A percentile compares a stretch with the other conserved stretches of the same genome.
phyloP scores from a whole-genome alignment of 2,113 vertebrate genomes.

The Hucho hucho region DNA sequence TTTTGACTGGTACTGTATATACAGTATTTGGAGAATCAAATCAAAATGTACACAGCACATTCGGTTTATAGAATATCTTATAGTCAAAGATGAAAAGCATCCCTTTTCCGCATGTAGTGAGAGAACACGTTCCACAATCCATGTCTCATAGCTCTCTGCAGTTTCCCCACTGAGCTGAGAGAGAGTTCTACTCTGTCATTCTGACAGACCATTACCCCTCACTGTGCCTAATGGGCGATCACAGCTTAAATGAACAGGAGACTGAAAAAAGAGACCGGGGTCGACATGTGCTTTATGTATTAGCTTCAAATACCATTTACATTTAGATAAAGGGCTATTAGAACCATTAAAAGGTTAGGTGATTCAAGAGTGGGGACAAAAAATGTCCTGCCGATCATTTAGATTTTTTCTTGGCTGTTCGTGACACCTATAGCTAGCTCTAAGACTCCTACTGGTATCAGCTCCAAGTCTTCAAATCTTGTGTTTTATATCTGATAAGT shows the following conservation, averaged over 20 bases:
- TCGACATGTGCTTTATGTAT: slow-evolving; percentile 8
- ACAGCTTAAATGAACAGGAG: slow-evolving; percentile 31
- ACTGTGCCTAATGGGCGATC: slow-evolving; percentile 26
- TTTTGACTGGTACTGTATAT: too few species aligned
- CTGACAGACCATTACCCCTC: slow-evolving; percentile 45
- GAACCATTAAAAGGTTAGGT: not conserved
- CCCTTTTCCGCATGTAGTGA: not conserved
- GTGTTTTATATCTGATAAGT: too few species aligned
- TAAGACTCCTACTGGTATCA: too few species aligned
- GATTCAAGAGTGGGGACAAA: not conserved
- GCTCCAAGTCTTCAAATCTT: too few species aligned
- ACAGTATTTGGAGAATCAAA: too few species aligned
- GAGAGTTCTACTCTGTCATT: slow-evolving; percentile 28
- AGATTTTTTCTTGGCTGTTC: not conserved
- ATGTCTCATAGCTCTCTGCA: slow-evolving; percentile 12
- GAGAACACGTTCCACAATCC: not conserved
- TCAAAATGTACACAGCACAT: too few species aligned
- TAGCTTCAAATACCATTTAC: slow-evolving; percentile 5
- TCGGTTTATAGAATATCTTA: too few species aligned
- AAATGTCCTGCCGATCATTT: not conserved
- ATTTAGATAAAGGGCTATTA: slow-evolving; percentile 13
- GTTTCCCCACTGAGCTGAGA: slow-evolving; percentile 11
- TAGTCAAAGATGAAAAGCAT: not conserved
- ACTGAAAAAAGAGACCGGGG: slow-evolving; percentile 14
- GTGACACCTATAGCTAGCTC: not conserved